These are phyloP conservation scores for Tragelaphus oryx DNA, from an alignment of 2,797 vertebrate species.

Conservation along the genomic window DNA sequence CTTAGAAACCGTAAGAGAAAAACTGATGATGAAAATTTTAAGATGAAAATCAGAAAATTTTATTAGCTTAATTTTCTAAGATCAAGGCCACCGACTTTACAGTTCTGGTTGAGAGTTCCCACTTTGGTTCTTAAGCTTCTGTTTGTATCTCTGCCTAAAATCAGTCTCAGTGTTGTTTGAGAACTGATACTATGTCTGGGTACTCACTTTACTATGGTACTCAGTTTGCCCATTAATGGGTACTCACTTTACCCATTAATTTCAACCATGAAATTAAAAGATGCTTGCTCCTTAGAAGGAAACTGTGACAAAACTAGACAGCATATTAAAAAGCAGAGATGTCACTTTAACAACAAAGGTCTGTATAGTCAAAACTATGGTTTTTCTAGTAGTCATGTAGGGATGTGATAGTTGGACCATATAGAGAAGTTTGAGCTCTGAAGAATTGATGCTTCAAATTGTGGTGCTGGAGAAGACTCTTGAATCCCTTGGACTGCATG, in stretches of 20 bases:
- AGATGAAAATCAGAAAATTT: not conserved
- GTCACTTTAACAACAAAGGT: not conserved
- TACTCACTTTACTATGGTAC: not conserved
- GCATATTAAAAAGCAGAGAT: not conserved
- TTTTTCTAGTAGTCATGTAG: not conserved
- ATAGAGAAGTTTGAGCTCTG: not conserved
- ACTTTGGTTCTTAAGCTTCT: not conserved
- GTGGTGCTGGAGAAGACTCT: not conserved
- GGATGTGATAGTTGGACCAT: not conserved
- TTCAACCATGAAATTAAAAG: not conserved
- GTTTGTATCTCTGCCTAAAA: not conserved
- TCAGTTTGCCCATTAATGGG: not conserved
- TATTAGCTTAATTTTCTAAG: constrained; percentile 13
- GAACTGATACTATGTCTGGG: not conserved
- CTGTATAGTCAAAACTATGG: not conserved
- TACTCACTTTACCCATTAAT: not conserved
- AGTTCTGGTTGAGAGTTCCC: constrained; percentile 18
- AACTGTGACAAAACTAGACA: not conserved
- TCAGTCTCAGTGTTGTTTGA: not conserved
- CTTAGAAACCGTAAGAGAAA: not conserved
- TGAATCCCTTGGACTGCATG: not conserved
- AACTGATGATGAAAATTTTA: constrained; percentile 20
- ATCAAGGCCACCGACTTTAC: not conserved
- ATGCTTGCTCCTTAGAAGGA: not conserved
- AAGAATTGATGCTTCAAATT: not conserved